These are phyloP conservation scores for Perognathus longimembris DNA, from an alignment of 2,113 vertebrate genomes.

Conservation along the genomic window DNA sequence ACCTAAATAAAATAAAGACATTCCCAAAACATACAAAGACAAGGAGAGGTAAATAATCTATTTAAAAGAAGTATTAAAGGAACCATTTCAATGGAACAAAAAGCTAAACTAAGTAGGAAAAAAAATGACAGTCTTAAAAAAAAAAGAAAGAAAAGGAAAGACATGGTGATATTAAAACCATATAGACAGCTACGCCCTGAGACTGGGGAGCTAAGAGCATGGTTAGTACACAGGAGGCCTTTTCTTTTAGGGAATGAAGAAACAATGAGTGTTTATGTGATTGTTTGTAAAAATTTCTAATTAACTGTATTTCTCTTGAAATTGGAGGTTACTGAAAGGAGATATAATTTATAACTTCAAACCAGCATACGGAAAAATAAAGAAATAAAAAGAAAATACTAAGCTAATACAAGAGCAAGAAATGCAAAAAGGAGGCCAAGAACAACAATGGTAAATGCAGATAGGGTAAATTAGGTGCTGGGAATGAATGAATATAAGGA, in stretches of 20 bases:
- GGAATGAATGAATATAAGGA: conserved; percentile 37
- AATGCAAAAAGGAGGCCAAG: neutral
- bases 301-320: neutral
- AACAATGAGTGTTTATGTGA: neutral
- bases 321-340: conserved; percentile 8
- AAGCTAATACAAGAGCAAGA: neutral
- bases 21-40: neutral
- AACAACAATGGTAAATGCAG: neutral
- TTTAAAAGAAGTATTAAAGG: conserved; percentile 26
- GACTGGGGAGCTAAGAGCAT: neutral
- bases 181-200: neutral
- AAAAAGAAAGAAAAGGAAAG: neutral
- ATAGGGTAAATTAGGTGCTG: neutral
- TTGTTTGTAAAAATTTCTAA: neutral
- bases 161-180: neutral
- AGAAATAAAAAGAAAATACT: neutral
- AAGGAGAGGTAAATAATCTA: neutral
- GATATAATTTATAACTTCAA: conserved; percentile 4
- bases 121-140: neutral
- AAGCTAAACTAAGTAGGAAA: neutral
- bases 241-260: neutral
- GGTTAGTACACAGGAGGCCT: neutral
- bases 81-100: conserved; percentile 12
- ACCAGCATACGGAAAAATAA: neutral
- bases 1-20: conserved; percentile 9